Base-by-base conservation (phyloP, 2,888 invertebrate species). In the Aphelenchoides bicaudatus region DNA sequence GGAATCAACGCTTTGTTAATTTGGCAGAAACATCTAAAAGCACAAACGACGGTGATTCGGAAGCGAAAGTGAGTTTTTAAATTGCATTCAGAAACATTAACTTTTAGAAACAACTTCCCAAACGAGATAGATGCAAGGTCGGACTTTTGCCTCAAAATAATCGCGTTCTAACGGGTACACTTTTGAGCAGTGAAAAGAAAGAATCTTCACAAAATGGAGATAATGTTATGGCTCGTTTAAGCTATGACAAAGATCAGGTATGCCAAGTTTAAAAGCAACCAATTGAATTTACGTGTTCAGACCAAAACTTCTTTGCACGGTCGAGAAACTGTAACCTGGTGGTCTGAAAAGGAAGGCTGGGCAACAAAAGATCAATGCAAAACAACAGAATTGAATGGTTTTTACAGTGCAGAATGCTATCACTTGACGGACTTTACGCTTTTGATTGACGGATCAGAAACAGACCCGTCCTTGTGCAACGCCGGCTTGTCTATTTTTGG, bases 401-500 rank as follows among this genome's bases (percentile, higher is more conserved):
- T 10, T n/a, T 34, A n/a, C 10, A 34, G 10, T 10, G 34, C 34
- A 10, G 34, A 34, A 34, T 34, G 34, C 34, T 10, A 34, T 34
- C 34, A 34, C n/a, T 34, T 34, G 34, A 34, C 34, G 10, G 34
- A 34, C n/a, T 34, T 34, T n/a, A 34, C 34, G 34, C 34, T 34
- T 34, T n/a, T 34, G n/a, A 34, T 34, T 34, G 34, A 34, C 34
- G 34, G 34, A n/a, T 10, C 34, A n/a, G 34, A 34, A n/a, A n/a
- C 34, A 10, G 34, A 34, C 34, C 34, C 34, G n/a, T 10, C 34
- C 10, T n/a, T 34, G 10, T 34, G 34, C 34, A n/a, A 34, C 34
- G 10, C 34, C 10, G 10, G 10, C 10, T n/a, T 34, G 10, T 34
- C 34, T 10, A 34, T 34, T 34, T 34, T 34, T n/a, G 10, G 10